Evolutionary conservation across 2,113 vertebrate genomes (phyloP).

Genomic region (Misgurnus mizolepis): DNA sequence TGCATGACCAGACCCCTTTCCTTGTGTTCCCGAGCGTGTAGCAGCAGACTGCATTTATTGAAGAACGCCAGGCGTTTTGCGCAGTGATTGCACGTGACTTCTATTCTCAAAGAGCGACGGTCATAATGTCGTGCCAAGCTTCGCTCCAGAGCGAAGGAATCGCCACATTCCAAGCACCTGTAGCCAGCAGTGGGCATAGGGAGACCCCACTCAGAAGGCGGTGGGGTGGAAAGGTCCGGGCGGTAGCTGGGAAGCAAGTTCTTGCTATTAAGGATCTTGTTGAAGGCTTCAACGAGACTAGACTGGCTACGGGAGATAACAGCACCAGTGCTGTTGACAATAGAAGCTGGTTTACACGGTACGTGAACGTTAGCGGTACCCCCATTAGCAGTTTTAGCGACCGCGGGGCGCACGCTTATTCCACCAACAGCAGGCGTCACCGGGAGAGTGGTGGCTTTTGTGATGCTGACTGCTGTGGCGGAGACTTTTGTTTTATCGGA

Average conservation of each 20-base stretch:
- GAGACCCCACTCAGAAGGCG: constrained; percentile 81
- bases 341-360: constrained; percentile 69
- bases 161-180: constrained; percentile 93
- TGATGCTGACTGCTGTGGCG: constrained; percentile 68
- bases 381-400: constrained; percentile 76
- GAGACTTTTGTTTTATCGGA: constrained; percentile 59
- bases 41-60: constrained; percentile 95
- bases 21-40: constrained; percentile 96
- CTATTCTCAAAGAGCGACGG: constrained; percentile 91
- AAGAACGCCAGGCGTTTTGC: constrained; percentile 93
- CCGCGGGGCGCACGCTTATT: constrained; percentile 61
- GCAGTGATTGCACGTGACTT: constrained; percentile 98
- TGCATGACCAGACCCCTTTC: constrained; percentile 97
- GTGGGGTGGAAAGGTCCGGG: constrained; percentile 84
- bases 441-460: constrained; percentile 67
- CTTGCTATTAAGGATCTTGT: constrained; percentile 96
- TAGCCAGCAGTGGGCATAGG: constrained; percentile 82
- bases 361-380: constrained; percentile 42
- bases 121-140: constrained; percentile 92
- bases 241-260: constrained; percentile 91
- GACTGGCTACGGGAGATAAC: constrained; percentile 93
- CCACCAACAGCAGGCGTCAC: constrained; percentile 53
- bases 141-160: constrained; percentile 90
- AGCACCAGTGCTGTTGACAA: constrained; percentile 77
- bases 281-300: constrained; percentile 93